These are phyloP conservation scores for Chiridota heheva DNA, from an alignment of 35 echinoderm and acorn worm genomes.

Conservation along the genomic window DNA sequence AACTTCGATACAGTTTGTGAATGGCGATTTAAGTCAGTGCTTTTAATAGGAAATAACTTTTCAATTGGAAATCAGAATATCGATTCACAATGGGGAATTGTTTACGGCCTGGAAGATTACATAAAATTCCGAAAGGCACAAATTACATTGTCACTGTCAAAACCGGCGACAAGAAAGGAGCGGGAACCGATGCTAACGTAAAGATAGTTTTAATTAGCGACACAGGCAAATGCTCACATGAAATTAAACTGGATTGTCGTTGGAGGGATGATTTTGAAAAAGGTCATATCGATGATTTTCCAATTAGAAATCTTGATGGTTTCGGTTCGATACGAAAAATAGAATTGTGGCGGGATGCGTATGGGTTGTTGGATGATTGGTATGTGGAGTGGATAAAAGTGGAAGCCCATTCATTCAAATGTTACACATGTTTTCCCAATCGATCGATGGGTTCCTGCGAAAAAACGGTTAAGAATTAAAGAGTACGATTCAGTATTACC, in stretches of 20 bases:
- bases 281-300: conserved; percentile 55
- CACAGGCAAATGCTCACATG: conserved; percentile 29
- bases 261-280: conserved; percentile 83
- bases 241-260: conserved; percentile 37
- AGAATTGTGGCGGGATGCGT: conserved; percentile 63
- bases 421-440: conserved; percentile 57
- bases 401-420: neutral
- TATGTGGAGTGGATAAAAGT: conserved; percentile 64
- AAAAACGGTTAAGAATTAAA: conserved; percentile 29
- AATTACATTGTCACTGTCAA: conserved; percentile 73
- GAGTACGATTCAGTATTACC: conserved; percentile 63
- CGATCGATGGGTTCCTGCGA: conserved; percentile 70
- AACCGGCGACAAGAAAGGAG: conserved; percentile 90
- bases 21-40: too few relatives aligned
- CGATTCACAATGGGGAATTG: conserved; percentile 2
- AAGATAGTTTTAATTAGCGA: conserved; percentile 60
- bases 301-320: conserved; percentile 44
- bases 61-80: too few relatives aligned
- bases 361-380: conserved; percentile 47
- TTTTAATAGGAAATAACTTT: too few relatives aligned
- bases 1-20: too few relatives aligned
- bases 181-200: conserved; percentile 84
- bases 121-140: neutral
- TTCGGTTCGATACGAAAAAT: conserved; percentile 66
- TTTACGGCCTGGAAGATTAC: neutral